Conservation (phyloP, 2,888 invertebrate species). For the Rhodophaea formosa region DNA sequence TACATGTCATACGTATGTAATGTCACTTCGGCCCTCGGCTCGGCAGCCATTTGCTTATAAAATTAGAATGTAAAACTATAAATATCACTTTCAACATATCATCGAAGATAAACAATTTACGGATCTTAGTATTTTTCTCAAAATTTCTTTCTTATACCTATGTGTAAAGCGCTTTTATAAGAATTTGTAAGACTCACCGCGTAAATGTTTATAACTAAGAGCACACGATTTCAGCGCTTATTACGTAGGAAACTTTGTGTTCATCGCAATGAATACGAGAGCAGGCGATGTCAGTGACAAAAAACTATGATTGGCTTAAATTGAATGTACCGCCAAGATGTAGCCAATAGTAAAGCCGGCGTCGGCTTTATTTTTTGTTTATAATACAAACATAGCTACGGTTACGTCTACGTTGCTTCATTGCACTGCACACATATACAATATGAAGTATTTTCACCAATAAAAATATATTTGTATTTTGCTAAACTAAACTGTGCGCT, state of each 20-base stretch:
- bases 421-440: conserved; percentile 61
- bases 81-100: conserved; percentile 46
- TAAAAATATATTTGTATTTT: conserved; percentile 22
- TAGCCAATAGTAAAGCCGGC: conserved; percentile 57
- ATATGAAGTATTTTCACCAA: conserved; percentile 50
- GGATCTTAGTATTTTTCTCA: conserved; percentile 19
- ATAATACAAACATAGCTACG: conserved; percentile 62
- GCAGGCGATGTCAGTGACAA: conserved; percentile 57
- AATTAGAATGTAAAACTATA: conserved; percentile 73
- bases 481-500: conserved; percentile 38
- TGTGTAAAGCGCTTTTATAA: conserved; percentile 33
- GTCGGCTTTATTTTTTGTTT: conserved; percentile 79
- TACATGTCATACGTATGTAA: conserved; percentile 35
- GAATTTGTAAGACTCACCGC: conserved; percentile 68
- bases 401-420: conserved; percentile 36
- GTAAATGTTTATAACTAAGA: conserved; percentile 65
- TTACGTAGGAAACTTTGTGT: conserved; percentile 77
- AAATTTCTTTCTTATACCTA: conserved; percentile 21
- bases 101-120: conserved; percentile 25
- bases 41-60: conserved; percentile 81
- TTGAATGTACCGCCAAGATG: conserved; percentile 67
- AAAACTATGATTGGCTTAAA: conserved; percentile 62
- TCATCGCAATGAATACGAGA: conserved; percentile 66
- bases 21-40: conserved; percentile 70
- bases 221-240: conserved; percentile 81